phyloP scores from a whole-genome alignment of 2,797 vertebrate genomes.

The Pangasius macronema region DNA sequence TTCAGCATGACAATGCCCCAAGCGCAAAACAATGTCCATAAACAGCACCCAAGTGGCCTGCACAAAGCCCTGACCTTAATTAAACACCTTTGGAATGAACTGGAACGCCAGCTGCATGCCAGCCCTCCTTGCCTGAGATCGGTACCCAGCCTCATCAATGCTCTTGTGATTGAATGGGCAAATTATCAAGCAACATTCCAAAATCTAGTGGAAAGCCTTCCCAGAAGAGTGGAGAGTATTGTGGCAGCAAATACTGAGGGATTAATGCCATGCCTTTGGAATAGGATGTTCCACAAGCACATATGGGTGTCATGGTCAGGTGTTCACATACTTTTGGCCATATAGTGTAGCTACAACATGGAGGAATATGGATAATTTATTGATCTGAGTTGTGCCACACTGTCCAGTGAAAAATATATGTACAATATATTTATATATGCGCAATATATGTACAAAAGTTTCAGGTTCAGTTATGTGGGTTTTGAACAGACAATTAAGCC shows the following conservation, averaged over 20 bases:
- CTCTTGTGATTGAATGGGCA: neutral
- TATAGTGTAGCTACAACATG: neutral
- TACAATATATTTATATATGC: neutral
- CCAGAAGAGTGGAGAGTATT: neutral
- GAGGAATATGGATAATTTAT: constrained; percentile 5
- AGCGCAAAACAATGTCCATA: neutral
- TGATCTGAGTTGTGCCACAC: neutral
- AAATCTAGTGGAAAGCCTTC: neutral
- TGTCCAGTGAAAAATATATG: neutral
- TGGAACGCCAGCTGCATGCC: neutral
- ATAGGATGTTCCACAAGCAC: neutral
- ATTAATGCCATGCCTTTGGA: neutral
- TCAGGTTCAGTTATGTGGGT: neutral
- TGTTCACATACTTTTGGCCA: neutral
- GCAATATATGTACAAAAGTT: neutral
- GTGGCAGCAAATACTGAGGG: neutral
- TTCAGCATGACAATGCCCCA: neutral
- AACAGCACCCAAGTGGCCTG: neutral
- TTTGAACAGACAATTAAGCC: constrained; percentile 27
- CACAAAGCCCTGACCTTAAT: neutral
- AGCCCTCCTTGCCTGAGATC: neutral
- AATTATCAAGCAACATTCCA: neutral
- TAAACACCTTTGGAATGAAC: neutral
- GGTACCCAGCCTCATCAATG: neutral
- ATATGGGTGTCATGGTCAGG: neutral